Base-by-base conservation (phyloP, 2,113 vertebrate genomes). In the Ramphastos sulfuratus region DNA sequence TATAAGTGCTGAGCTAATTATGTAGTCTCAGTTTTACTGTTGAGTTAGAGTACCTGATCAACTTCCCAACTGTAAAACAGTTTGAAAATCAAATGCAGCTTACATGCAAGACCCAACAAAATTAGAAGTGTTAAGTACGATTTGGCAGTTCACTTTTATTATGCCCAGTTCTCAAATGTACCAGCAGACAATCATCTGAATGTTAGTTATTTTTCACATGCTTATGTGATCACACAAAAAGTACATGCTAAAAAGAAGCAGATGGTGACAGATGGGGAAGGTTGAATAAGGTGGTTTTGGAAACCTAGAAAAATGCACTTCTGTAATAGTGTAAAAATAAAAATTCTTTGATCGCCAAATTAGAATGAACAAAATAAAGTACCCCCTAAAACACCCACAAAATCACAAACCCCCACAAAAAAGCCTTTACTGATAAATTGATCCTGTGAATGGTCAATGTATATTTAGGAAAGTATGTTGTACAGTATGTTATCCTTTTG, bases 241-340 rank as follows among this genome's bases (percentile, higher is more conserved):
- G 98, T 99, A 98, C 98, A 98, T 98, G 98, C 98, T 99, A 99
- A 99, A 99, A 98, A 98, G 98, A 99, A 98, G 98, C 99, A 99
- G 99, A 99, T 99, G 99, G 99, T 99, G 99, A 99, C 99, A 99
- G 99, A 99, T 99, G 99, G 99, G 98, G 98, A 98, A 99, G 99
- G 99, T 99, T 99, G 98, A 99, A 99, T 98, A 99, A 99, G 99
- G 99, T 99, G 99, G 98, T 98, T 99, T 98, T 98, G 98, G 98
- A 98, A 99, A 98, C 98, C 98, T 98, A 99, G 98, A 98, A 98
- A 99, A 99, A 98, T 98, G 98, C 98, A 99, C 98, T 98, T 98
- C 98, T 98, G 97, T 98, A 98, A 98, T 98, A 97, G 98, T 98
- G 98, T 99, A 99, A 99, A 99, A 99, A 99, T 99, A 99, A 99